Percentiles rank a stretch among this genome's conserved stretches.
These are phyloP conservation scores for Aspidiotus destructor DNA, from an alignment of 2,888 invertebrate genomes.

Conservation along the genomic window DNA sequence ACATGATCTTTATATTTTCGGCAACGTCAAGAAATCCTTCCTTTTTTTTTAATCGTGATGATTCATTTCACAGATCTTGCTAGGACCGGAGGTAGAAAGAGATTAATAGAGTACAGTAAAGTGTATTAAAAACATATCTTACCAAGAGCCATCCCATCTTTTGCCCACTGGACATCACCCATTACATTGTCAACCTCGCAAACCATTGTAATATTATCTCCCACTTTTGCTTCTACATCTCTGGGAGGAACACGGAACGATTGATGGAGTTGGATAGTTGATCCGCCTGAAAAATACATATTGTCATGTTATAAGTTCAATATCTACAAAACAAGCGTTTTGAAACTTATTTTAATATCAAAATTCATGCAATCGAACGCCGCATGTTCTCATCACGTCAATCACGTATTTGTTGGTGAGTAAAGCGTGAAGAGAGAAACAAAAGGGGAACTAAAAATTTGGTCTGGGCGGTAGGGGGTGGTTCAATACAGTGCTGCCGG, in stretches of 20 bases:
- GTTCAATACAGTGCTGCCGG: no score
- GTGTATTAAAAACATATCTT: conserved; percentile 39
- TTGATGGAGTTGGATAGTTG: conserved; percentile 48
- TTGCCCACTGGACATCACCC: conserved; percentile 92
- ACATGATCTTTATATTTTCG: no score
- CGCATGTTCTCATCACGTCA: no score
- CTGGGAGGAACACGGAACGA: conserved; percentile 84
- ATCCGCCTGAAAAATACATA: conserved; percentile 3
- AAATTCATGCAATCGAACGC: no score
- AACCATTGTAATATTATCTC: conserved; percentile 76
- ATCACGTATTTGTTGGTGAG: no score
- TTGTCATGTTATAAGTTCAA: background rate
- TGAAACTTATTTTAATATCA: no score
- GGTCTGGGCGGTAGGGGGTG: no score
- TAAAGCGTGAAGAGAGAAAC: no score
- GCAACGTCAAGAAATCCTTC: no score
- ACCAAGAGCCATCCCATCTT: conserved; percentile 92
- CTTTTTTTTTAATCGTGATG: background rate
- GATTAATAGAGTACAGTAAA: background rate
- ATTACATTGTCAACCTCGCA: conserved; percentile 80
- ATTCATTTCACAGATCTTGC: background rate
- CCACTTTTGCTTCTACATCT: conserved; percentile 80
- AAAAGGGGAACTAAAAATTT: no score
- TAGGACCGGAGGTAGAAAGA: background rate
- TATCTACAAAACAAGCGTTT: no score